Base-by-base conservation (phyloP, 2,888 invertebrate genomes). In the Linnaemya vulpina region DNA sequence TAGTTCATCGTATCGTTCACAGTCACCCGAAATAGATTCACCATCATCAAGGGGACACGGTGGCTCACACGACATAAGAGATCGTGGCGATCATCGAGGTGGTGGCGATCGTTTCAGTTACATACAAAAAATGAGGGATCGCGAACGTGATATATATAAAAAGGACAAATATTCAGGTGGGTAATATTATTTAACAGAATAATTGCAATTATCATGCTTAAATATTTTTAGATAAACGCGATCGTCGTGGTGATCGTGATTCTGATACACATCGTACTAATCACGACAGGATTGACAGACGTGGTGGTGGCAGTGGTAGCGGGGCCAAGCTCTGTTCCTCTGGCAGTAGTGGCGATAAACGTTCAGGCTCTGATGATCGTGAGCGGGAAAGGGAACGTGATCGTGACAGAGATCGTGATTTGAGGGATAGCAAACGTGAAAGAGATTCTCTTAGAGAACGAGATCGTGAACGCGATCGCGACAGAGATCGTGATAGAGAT, bases 111-210 rank as follows among this genome's bases (percentile, higher is more conserved):
- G 94, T 87, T 93, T 94, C 87, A 91, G 91, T 88, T 92, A 92
- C 85, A 90, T 92, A 87, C 92, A 92, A 86, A 92, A 92, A 89
- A 91, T 92, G 92, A 91, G 93, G 83, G 93, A 93, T 88, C 91
- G 92, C 53, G 97, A 97, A 95, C 96, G 97, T 95, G 97, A 96
- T 93, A 95, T 96, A 95, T 97, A 97, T 93, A 97, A 96, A 94
- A 96, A 96, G 93, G 96, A 96, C 94, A 97, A 97, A 95, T 97
- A 97, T 95, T 95, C 96, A 94, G 96, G 96, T 96, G 93, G 93
- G 90, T 55, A 20, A 35, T 55, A 77, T 40, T 65, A 11, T 81
- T 43, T 55, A 15, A 40, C 9, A 15, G 25, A 53, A 10, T 40
- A 9, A 25, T 62, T 62, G 8, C 20, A 20, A 0, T 60, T 60